These are phyloP conservation scores for Coecobrya sp. DNA, from an alignment of 2,888 invertebrate genomes.

Conservation along the genomic window DNA sequence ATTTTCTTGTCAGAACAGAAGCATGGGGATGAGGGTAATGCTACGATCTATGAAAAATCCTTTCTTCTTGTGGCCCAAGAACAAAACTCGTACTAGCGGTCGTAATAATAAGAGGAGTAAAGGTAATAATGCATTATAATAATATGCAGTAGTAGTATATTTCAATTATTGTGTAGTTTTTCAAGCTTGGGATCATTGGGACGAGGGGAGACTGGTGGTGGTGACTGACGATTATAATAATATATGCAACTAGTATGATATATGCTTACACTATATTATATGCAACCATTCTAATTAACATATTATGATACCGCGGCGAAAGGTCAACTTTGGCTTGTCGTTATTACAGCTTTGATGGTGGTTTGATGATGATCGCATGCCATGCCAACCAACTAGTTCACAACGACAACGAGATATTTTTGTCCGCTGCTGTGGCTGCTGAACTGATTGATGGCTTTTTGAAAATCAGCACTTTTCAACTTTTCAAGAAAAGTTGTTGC, in stretches of 20 bases:
- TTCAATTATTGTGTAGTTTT: not conserved
- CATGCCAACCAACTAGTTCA: slow-evolving; percentile 73
- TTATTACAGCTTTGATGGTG: slow-evolving; percentile 37
- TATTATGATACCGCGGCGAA: slow-evolving; percentile 69
- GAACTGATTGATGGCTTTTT: slow-evolving; percentile 77
- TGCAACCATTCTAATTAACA: slow-evolving; percentile 57
- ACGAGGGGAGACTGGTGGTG: not conserved
- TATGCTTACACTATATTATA: not conserved
- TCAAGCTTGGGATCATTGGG: not conserved
- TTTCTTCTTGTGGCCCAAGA: slow-evolving; percentile 37
- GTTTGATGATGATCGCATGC: slow-evolving; percentile 60
- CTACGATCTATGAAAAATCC: not conserved
- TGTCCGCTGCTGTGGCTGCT: slow-evolving; percentile 57
- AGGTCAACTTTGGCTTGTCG: slow-evolving; percentile 66
- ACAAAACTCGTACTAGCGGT: not conserved
- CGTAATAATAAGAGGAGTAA: not conserved
- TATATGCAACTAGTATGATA: not conserved
- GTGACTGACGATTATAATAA: slow-evolving; percentile 16
- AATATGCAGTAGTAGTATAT: slow-evolving; percentile 30
- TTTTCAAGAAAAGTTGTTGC: slow-evolving; percentile 59
- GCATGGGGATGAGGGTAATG: not conserved
- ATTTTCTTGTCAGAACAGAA: slow-evolving; percentile 70
- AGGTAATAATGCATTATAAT: slow-evolving; percentile 63
- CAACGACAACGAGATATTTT: slow-evolving; percentile 65
- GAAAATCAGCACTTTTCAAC: slow-evolving; percentile 77